Percentiles rank a stretch among this genome's conserved stretches.
Evolutionary conservation across 2,888 invertebrate species (phyloP).

Genomic region (Ectropis crepuscularia): DNA sequence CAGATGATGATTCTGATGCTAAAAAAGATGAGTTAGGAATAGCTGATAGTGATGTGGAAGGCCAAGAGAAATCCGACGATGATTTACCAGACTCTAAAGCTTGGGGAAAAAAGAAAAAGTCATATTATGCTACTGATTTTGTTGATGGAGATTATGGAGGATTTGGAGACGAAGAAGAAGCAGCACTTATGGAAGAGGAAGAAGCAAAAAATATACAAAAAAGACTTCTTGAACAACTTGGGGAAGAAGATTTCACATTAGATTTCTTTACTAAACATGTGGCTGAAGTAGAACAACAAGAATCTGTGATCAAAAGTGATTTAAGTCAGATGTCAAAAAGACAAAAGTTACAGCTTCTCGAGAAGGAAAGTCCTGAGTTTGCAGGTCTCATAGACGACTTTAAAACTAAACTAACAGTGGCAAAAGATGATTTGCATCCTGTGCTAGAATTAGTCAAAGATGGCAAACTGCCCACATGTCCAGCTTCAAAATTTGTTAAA

Average conservation of each 20-base stretch:
- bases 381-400: constrained; percentile 91
- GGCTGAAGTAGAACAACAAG: constrained; percentile 70
- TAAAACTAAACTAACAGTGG: constrained; percentile 88
- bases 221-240: constrained; percentile 90
- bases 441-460: constrained; percentile 86
- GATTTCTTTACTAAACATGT: constrained; percentile 81
- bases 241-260: constrained; percentile 90
- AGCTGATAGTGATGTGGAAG: constrained; percentile 92
- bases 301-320: constrained; percentile 89
- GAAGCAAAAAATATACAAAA: constrained; percentile 93
- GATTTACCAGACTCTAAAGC: constrained; percentile 92
- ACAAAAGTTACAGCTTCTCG: constrained; percentile 90
- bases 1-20: constrained; percentile 74
- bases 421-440: constrained; percentile 87
- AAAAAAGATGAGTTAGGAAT: constrained; percentile 76
- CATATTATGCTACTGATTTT: constrained; percentile 95
- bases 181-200: constrained; percentile 91
- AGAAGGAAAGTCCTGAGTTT: constrained; percentile 95
- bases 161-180: constrained; percentile 87
- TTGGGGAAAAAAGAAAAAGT: constrained; percentile 93
- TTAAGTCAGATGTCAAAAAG: constrained; percentile 89
- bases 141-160: constrained; percentile 94
- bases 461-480: constrained; percentile 86
- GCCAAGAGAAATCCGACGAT: constrained; percentile 87
- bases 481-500: constrained; percentile 89